Evolutionary conservation across 2,113 vertebrate genomes (phyloP).

Genomic region (Ammodytes marinus): DNA sequence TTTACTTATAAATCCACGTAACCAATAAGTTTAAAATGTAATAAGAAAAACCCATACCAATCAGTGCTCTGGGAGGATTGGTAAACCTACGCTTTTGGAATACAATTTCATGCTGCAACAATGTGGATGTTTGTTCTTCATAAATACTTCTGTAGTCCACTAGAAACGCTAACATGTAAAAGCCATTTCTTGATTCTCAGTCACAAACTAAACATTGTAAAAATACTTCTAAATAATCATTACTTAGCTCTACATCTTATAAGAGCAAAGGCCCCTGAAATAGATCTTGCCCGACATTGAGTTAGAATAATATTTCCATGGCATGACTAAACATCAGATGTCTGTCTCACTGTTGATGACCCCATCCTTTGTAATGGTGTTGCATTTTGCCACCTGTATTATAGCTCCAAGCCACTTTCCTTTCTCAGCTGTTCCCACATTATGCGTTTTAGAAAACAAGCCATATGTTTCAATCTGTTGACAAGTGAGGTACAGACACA

Average conservation of each 20-base stretch:
- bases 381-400: conserved; percentile 9
- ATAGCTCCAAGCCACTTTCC: not conserved
- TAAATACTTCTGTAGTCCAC: not conserved
- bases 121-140: not conserved
- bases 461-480: conserved; percentile 13
- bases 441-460: not conserved
- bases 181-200: not conserved
- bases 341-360: conserved; percentile 7
- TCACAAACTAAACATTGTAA: not conserved
- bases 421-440: not conserved
- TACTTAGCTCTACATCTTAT: not conserved
- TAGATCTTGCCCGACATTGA: not conserved
- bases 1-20: conserved; percentile 10
- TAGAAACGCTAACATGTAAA: not conserved
- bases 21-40: conserved; percentile 4
- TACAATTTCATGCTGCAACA: not conserved
- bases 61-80: not conserved
- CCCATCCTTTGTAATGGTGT: not conserved
- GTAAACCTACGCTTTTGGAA: not conserved
- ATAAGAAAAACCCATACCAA: conserved; percentile 6
- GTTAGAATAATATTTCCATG: not conserved
- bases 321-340: not conserved
- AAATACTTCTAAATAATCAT: not conserved
- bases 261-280: not conserved
- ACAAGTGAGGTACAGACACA: not conserved